phyloP scores from a whole-genome alignment of 2,797 vertebrate genomes.

The Danio tinwini region DNA sequence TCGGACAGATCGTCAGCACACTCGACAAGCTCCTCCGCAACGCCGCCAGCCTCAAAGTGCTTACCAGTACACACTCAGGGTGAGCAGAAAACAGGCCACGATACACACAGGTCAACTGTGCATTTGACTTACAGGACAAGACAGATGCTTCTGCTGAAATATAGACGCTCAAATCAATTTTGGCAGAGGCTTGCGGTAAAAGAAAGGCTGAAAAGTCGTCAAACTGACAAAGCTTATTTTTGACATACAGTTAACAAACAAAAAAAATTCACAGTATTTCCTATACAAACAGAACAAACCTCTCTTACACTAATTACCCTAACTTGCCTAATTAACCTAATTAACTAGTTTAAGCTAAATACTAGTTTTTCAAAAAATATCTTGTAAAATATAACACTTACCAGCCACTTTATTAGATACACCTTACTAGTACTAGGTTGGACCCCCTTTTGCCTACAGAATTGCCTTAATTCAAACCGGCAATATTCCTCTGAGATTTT shows the following conservation, averaged over 20 bases:
- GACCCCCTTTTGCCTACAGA: too few relatives aligned
- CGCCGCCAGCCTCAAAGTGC: constrained; percentile 96
- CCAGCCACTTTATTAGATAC: too few relatives aligned
- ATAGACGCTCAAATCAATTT: not conserved
- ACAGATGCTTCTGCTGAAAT: not conserved
- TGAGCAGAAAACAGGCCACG: constrained; percentile 72
- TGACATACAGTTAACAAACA: not conserved
- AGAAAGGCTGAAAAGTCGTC: not conserved
- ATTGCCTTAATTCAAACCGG: too few relatives aligned
- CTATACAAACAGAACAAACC: too few relatives aligned
- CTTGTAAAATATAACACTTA: too few relatives aligned
- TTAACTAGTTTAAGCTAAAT: too few relatives aligned
- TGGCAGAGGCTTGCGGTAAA: constrained; percentile 1
- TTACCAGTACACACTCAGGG: constrained; percentile 94
- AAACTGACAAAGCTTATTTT: not conserved
- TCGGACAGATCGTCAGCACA: constrained; percentile 96
- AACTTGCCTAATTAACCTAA: too few relatives aligned
- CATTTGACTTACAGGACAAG: constrained; percentile 25
- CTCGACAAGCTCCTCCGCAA: constrained; percentile 98
- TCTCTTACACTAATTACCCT: too few relatives aligned
- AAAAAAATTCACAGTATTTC: too few relatives aligned
- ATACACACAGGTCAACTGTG: constrained; percentile 26
- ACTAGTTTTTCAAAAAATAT: too few relatives aligned
- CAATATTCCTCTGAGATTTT: too few relatives aligned
- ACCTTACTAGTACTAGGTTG: too few relatives aligned